Evolutionary conservation across 2,113 vertebrate species (phyloP).

Genomic region (Sciurus niger): DNA sequence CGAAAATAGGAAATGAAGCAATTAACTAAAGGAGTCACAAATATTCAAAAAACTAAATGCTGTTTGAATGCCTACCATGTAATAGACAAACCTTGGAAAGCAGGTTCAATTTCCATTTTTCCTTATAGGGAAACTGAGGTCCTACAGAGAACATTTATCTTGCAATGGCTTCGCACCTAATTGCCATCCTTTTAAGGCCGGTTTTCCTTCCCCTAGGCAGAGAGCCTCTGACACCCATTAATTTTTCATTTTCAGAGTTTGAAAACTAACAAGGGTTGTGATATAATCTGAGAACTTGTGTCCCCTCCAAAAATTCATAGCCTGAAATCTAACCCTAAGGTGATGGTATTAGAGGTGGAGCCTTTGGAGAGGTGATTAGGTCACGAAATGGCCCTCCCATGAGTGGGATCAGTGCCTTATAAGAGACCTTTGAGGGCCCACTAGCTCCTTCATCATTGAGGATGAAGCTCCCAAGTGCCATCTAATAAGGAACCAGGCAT

Average conservation of each 20-base stretch:
- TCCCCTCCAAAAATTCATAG: background rate
- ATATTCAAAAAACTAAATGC: slow-evolving; percentile 7
- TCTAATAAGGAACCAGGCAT: background rate
- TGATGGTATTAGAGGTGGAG: background rate
- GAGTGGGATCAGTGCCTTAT: too few species aligned
- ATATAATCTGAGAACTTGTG: background rate
- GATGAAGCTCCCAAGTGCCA: fast-evolving
- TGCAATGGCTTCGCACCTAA: background rate
- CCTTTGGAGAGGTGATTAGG: background rate
- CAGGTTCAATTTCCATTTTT: background rate
- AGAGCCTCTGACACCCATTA: fast-evolving
- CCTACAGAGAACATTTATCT: background rate
- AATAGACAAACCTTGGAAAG: background rate
- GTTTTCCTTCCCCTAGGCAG: background rate
- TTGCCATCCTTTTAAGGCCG: background rate
- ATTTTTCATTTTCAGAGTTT: background rate
- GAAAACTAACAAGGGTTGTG: background rate
- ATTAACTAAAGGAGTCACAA: background rate
- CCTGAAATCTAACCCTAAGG: background rate
- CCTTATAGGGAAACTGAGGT: background rate
- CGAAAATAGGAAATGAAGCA: background rate
- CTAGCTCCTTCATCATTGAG: background rate
- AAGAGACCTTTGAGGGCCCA: background rate
- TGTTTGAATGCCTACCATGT: background rate
- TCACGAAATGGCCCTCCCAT: background rate